Evolutionary conservation across 2,888 invertebrate genomes (phyloP).

Genomic region (Ptilodon capucinus): DNA sequence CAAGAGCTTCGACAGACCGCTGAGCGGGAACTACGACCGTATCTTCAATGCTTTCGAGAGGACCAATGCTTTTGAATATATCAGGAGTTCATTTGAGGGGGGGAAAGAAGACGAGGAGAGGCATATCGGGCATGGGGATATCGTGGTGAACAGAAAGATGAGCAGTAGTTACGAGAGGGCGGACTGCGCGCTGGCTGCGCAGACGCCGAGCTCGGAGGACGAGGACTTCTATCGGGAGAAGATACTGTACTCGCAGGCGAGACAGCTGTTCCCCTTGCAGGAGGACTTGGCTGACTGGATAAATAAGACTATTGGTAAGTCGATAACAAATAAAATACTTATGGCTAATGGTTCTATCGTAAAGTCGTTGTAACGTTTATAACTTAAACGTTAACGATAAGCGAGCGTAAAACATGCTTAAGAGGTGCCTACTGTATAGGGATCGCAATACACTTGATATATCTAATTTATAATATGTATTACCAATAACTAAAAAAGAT

Average conservation of each 20-base stretch:
- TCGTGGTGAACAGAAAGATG: constrained; percentile 73
- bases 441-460: too few species aligned
- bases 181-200: constrained; percentile 77
- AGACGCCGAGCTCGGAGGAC: constrained; percentile 80
- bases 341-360: neutral
- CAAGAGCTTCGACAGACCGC: constrained; percentile 66
- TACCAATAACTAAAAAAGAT: too few species aligned
- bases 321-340: neutral
- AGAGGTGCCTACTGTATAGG: too few species aligned
- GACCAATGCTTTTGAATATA: constrained; percentile 77
- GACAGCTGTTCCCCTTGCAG: constrained; percentile 91
- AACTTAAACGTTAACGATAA: too few species aligned
- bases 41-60: constrained; percentile 79
- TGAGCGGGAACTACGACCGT: constrained; percentile 76
- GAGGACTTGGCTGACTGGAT: constrained; percentile 95
- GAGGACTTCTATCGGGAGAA: constrained; percentile 88
- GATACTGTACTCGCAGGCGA: constrained; percentile 88
- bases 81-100: constrained; percentile 49
- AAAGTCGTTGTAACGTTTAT: too few species aligned
- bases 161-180: constrained; percentile 76
- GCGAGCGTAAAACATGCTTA: too few species aligned
- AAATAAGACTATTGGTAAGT: constrained; percentile 91
- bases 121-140: constrained; percentile 64
- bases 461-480: too few species aligned
- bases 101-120: constrained; percentile 51